These are phyloP conservation scores for Rhyacichthys aspro DNA, from an alignment of 2,797 vertebrate genomes.

Conservation along the genomic window DNA sequence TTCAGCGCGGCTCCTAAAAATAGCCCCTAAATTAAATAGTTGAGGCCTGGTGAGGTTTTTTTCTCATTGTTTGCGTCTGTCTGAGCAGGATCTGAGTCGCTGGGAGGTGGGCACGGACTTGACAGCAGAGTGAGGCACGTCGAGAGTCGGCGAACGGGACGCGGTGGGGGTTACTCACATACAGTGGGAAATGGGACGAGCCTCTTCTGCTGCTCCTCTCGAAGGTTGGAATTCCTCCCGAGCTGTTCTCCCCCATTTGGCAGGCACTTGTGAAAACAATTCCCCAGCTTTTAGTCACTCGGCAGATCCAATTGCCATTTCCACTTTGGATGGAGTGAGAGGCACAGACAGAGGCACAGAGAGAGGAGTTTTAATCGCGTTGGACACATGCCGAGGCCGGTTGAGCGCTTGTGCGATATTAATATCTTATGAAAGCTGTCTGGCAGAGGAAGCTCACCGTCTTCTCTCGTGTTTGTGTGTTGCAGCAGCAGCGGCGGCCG, in stretches of 20 bases:
- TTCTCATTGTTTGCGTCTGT: conserved; percentile 50
- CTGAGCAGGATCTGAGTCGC: conserved; percentile 38
- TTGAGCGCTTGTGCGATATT: conserved; percentile 71
- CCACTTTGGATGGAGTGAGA: conserved; percentile 71
- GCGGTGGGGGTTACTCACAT: conserved; percentile 22
- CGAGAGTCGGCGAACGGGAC: conserved; percentile 48
- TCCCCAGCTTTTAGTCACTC: conserved; percentile 80
- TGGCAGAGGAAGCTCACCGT: conserved; percentile 64
- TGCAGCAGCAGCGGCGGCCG: conserved; percentile 69
- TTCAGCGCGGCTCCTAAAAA: conserved; percentile 46
- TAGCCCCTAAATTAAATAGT: conserved; percentile 39
- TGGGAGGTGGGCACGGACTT: conserved; percentile 31
- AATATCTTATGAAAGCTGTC: conserved; percentile 76
- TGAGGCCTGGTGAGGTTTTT: conserved; percentile 29
- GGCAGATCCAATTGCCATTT: conserved; percentile 79
- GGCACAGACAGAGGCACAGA: conserved; percentile 61
- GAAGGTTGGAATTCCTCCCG: conserved; percentile 76
- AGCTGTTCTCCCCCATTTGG: conserved; percentile 71
- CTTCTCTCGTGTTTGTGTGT: conserved; percentile 72
- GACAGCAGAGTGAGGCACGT: conserved; percentile 62
- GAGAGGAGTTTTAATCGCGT: conserved; percentile 70
- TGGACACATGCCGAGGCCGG: conserved; percentile 74
- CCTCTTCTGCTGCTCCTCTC: conserved; percentile 61
- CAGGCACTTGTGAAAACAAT: conserved; percentile 81
- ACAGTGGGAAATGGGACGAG: conserved; percentile 63